A percentile compares a stretch with the other conserved stretches of the same genome.
Evolutionary conservation across 1,140 invertebrate species (phyloP).

Genomic region (Mya arenaria): DNA sequence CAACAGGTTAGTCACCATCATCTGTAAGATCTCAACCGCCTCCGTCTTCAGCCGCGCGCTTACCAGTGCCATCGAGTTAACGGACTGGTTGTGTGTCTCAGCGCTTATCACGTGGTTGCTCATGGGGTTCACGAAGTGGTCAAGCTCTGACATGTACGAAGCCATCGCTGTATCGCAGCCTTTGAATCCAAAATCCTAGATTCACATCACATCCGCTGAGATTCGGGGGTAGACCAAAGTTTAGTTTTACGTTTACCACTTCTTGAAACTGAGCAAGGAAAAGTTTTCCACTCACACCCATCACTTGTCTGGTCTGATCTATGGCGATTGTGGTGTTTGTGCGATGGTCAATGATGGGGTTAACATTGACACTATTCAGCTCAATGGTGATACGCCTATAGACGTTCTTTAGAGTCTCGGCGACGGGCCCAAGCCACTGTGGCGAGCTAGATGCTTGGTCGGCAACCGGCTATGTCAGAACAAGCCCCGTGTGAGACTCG

Average conservation of each 20-base stretch:
- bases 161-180: conserved; percentile 16
- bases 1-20: conserved; percentile 10
- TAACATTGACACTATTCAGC: not conserved
- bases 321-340: conserved; percentile 19
- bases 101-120: conserved; percentile 22
- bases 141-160: conserved; percentile 13
- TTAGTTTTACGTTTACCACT: conserved; percentile 9
- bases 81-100: conserved; percentile 8
- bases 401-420: conserved; percentile 1
- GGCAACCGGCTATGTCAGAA: too few relatives aligned
- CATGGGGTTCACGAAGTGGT: conserved; percentile 18
- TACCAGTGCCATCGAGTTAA: conserved; percentile 4
- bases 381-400: not conserved
- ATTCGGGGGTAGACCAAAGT: conserved; percentile 22
- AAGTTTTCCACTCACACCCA: conserved; percentile 7
- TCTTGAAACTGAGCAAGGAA: conserved; percentile 19
- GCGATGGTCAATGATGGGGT: conserved; percentile 24
- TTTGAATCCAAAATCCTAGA: conserved; percentile 15
- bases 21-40: conserved; percentile 9
- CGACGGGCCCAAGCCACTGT: conserved; percentile 13
- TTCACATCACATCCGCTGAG: conserved; percentile 6
- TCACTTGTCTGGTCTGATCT: not conserved
- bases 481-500: too few relatives aligned
- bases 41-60: not conserved
- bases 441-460: too few relatives aligned